phyloP scores from a whole-genome alignment of 2,797 vertebrate species.

The Bucorvus abyssinicus region DNA sequence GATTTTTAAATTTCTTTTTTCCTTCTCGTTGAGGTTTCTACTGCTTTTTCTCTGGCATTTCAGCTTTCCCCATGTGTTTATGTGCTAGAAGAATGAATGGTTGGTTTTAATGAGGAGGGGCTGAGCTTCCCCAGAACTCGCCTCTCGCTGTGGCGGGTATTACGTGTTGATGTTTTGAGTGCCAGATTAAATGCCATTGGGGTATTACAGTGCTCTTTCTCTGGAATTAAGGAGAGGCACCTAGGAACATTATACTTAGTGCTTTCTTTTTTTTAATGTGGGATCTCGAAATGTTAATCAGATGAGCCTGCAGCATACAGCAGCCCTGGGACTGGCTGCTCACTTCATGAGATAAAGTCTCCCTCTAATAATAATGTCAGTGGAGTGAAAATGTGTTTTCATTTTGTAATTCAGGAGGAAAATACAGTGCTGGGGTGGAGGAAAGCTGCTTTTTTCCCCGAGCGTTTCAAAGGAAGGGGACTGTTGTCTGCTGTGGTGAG shows the following conservation, averaged over 20 bases:
- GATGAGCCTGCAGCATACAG: not conserved
- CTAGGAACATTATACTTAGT: not conserved
- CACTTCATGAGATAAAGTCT: not conserved
- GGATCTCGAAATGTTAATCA: not conserved
- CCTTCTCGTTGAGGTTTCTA: not conserved
- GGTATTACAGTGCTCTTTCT: not conserved
- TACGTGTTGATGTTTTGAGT: not conserved
- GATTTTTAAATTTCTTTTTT: not conserved
- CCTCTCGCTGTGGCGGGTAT: not conserved
- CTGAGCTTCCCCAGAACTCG: not conserved
- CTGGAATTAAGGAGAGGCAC: not conserved
- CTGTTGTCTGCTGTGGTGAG: not conserved
- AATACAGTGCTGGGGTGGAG: not conserved
- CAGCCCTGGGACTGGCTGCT: not conserved
- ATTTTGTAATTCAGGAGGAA: not conserved
- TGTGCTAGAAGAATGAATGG: not conserved
- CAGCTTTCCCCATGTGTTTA: fast-evolving
- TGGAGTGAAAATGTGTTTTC: not conserved
- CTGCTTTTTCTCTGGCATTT: not conserved
- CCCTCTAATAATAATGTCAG: not conserved
- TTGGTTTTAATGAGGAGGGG: not conserved
- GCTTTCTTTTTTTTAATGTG: not conserved
- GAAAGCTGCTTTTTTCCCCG: not conserved
- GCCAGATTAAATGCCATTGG: not conserved
- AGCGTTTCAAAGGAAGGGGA: not conserved